Evolutionary conservation across 2,113 vertebrate species (phyloP).

Genomic region (Muntiacus muntjak): DNA sequence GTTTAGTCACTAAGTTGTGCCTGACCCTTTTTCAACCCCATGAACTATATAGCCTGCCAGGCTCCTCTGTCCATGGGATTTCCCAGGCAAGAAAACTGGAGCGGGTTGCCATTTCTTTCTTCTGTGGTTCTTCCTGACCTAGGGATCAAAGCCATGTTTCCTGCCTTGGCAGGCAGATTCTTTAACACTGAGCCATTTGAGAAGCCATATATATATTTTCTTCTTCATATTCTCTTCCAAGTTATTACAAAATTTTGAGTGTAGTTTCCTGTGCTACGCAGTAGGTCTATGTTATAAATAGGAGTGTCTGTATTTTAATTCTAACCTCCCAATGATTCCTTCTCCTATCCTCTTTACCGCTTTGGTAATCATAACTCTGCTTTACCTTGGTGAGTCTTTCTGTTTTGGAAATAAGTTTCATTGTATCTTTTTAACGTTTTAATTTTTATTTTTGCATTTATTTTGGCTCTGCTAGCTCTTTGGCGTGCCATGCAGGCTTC

Average conservation of each 20-base stretch:
- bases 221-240: not conserved
- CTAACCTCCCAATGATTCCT: not conserved
- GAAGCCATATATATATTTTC: not conserved
- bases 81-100: not conserved
- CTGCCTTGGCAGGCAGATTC: not conserved
- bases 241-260: not conserved
- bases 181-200: not conserved
- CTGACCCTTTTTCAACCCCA: not conserved
- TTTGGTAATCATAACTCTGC: not conserved
- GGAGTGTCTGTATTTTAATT: not conserved
- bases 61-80: not conserved
- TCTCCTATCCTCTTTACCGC: not conserved
- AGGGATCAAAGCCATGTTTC: not conserved
- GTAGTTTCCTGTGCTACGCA: not conserved
- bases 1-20: not conserved
- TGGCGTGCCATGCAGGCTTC: not conserved
- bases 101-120: not conserved
- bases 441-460: not conserved
- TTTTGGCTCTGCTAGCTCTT: not conserved
- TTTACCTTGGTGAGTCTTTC: not conserved
- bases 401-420: not conserved
- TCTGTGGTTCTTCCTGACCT: not conserved
- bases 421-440: not conserved
- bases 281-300: not conserved
- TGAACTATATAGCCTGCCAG: not conserved